Percentiles rank a stretch among this genome's conserved stretches.
Evolutionary conservation across 2,888 invertebrate species (phyloP).

Genomic region (Drosophila flavopinicola): DNA sequence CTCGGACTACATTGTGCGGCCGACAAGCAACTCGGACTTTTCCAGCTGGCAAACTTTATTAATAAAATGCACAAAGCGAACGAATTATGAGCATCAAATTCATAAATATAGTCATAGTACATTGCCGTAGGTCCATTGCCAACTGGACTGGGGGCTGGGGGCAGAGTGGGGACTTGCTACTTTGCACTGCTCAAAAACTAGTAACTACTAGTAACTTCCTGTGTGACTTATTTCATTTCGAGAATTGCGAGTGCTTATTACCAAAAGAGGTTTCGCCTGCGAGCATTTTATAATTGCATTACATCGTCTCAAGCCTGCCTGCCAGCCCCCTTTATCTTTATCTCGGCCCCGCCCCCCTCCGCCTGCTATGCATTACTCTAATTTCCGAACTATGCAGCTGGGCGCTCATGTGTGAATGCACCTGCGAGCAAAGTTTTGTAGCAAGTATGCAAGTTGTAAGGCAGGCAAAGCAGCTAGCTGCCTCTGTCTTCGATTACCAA

Average conservation of each 20-base stretch:
- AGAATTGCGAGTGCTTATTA: slow-evolving; percentile 73
- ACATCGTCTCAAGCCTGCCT: slow-evolving; percentile 38
- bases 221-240: slow-evolving; percentile 49
- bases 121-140: slow-evolving; percentile 57
- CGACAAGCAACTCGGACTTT: slow-evolving; percentile 40
- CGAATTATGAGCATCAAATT: slow-evolving; percentile 67
- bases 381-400: slow-evolving; percentile 54
- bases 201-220: slow-evolving; percentile 40
- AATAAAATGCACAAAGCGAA: slow-evolving; percentile 73
- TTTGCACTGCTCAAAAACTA: slow-evolving; percentile 21
- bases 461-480: background rate
- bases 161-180: too few relatives aligned
- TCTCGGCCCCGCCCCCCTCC: background rate
- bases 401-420: slow-evolving; percentile 74
- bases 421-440: slow-evolving; percentile 67
- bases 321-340: background rate
- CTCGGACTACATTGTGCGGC: slow-evolving; percentile 18
- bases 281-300: slow-evolving; percentile 73
- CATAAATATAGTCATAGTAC: slow-evolving; percentile 50
- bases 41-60: slow-evolving; percentile 66
- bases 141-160: slow-evolving; percentile 9
- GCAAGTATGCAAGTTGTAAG: slow-evolving; percentile 28
- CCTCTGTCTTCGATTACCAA: slow-evolving; percentile 65
- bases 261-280: slow-evolving; percentile 55
- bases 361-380: slow-evolving; percentile 51